A percentile compares a stretch with the other conserved stretches of the same genome.
Evolutionary conservation across 2,888 invertebrate genomes (phyloP).

Genomic region (Lasioglossum calceatum): DNA sequence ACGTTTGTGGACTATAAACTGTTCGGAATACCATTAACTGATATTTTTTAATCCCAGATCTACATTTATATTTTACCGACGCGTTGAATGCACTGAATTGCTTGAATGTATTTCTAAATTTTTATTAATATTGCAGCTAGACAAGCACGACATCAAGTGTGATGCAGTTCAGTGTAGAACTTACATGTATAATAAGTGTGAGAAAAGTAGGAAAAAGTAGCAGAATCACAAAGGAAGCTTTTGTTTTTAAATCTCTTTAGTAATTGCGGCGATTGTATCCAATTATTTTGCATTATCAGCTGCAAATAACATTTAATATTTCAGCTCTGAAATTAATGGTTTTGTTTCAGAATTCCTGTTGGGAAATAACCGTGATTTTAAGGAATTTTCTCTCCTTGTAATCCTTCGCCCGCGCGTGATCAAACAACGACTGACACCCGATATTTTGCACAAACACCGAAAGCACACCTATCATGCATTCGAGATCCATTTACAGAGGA

Average conservation of each 20-base stretch:
- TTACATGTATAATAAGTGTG: no score
- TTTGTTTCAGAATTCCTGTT: not conserved
- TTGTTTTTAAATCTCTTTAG: no score
- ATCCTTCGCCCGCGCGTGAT: not conserved
- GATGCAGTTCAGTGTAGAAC: no score
- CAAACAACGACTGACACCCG: not conserved
- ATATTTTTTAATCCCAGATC: not conserved
- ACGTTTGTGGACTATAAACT: not conserved
- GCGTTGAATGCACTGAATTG: not conserved
- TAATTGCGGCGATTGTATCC: not conserved
- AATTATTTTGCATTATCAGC: not conserved
- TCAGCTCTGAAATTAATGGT: not conserved
- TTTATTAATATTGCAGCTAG: not conserved
- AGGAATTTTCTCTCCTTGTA: not conserved
- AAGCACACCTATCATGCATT: not conserved
- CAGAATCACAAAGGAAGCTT: no score
- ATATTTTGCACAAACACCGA: constrained; percentile 2
- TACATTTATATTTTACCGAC: not conserved
- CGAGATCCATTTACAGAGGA: not conserved
- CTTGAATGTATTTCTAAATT: not conserved
- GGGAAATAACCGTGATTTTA: not conserved
- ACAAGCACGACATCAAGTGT: no score
- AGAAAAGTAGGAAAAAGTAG: no score
- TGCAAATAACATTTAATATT: not conserved
- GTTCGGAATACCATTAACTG: not conserved